Evolutionary conservation across 2,888 invertebrate genomes (phyloP).

Genomic region (Lypha dubia): DNA sequence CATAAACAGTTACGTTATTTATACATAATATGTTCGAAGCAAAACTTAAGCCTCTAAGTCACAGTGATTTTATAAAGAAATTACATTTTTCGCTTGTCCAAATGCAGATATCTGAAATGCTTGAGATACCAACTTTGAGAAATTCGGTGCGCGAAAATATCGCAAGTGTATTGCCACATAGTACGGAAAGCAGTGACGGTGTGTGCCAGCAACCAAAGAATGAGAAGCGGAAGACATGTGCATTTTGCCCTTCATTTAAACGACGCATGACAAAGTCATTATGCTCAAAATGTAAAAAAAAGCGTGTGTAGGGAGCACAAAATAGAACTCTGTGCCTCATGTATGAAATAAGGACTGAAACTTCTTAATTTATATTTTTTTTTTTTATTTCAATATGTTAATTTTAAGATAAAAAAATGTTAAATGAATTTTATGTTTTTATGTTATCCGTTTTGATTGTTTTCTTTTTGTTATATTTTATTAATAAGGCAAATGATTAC

Average conservation of each 20-base stretch:
- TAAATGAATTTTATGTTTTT: constrained; percentile 8
- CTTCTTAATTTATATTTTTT: background rate
- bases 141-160: background rate
- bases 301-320: constrained; percentile 27
- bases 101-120: constrained; percentile 28
- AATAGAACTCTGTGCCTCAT: constrained; percentile 11
- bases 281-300: constrained; percentile 52
- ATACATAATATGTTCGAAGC: background rate
- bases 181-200: constrained; percentile 11
- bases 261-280: constrained; percentile 27
- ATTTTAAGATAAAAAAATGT: constrained; percentile 4
- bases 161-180: constrained; percentile 6
- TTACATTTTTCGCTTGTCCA: constrained; percentile 25
- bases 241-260: no score
- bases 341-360: constrained; percentile 18
- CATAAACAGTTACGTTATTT: no score
- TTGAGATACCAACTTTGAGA: background rate
- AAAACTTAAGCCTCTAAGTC: constrained; percentile 15
- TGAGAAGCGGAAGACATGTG: constrained; percentile 35
- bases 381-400: background rate
- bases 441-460: constrained; percentile 1
- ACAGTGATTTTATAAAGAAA: constrained; percentile 19
- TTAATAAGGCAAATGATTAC: background rate
- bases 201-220: constrained; percentile 21
- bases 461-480: constrained; percentile 3